Percentiles rank a stretch among this genome's conserved stretches.
Conservation (phyloP, 2,797 vertebrate genomes). For the Coregonus sp. region DNA sequence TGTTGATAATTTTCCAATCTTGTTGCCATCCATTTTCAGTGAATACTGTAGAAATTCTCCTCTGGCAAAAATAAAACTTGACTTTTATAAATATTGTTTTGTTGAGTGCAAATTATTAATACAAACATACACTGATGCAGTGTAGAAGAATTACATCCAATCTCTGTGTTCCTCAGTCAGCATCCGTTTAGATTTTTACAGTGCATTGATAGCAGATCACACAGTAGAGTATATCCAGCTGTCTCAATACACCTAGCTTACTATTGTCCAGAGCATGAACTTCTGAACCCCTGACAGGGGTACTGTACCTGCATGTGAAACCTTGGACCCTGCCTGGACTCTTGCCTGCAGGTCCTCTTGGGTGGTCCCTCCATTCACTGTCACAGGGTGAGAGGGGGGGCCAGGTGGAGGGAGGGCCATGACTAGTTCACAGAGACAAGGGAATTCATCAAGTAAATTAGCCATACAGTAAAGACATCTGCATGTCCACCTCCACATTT, state of each 20-base stretch:
- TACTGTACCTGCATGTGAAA: constrained; percentile 57
- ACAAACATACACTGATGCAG: neutral
- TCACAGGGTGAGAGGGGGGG: neutral
- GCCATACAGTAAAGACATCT: constrained; percentile 52
- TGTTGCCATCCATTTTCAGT: neutral
- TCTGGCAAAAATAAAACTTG: neutral
- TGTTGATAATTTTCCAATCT: neutral
- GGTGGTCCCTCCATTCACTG: constrained; percentile 64
- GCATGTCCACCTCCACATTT: constrained; percentile 30
- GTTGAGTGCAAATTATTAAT: neutral
- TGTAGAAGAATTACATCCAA: neutral
- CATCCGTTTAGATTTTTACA: neutral
- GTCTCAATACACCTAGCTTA: constrained; percentile 20
- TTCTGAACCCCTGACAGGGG: constrained; percentile 60
- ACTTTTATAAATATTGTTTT: neutral
- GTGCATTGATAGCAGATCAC: constrained; percentile 12
- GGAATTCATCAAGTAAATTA: constrained; percentile 43
- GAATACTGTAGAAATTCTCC: neutral
- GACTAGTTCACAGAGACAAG: constrained; percentile 51
- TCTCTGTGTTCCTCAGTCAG: neutral
- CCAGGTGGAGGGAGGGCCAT: constrained; percentile 28
- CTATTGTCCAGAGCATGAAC: constrained; percentile 49
- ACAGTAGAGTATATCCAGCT: constrained; percentile 36
- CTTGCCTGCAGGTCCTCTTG: constrained; percentile 30
- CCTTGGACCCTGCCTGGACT: constrained; percentile 2